phyloP scores from a whole-genome alignment of 1,140 invertebrate genomes.

The Drosophila kepulauana region DNA sequence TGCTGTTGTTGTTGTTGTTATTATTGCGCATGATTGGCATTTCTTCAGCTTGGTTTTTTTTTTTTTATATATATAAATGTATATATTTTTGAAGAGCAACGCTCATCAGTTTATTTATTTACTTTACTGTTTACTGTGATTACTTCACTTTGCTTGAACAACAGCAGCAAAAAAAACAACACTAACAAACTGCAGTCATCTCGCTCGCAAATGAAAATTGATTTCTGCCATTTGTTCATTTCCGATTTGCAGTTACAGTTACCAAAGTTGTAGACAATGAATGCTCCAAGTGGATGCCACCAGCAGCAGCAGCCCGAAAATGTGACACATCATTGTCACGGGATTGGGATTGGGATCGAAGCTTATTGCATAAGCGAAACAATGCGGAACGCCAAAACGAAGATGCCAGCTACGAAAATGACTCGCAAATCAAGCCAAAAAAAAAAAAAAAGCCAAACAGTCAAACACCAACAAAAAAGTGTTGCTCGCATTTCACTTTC shows the following conservation, averaged over 20 bases:
- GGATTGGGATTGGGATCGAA: slow-evolving; percentile 30
- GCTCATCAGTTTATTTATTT: slow-evolving; percentile 74
- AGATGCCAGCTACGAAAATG: slow-evolving; percentile 42
- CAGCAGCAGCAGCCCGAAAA: slow-evolving; percentile 24
- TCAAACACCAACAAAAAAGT: neutral
- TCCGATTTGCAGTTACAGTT: slow-evolving; percentile 62
- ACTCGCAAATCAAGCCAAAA: slow-evolving; percentile 54
- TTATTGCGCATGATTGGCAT: slow-evolving; percentile 81
- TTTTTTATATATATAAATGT: slow-evolving; percentile 18
- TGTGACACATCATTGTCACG: slow-evolving; percentile 60
- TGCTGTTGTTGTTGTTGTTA: slow-evolving; percentile 58
- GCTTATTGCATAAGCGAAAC: slow-evolving; percentile 53
- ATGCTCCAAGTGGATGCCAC: slow-evolving; percentile 21
- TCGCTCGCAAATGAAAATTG: slow-evolving; percentile 59
- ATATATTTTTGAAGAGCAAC: slow-evolving; percentile 9
- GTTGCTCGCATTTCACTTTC: slow-evolving; percentile 59
- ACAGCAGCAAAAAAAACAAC: slow-evolving; percentile 15
- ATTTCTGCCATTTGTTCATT: slow-evolving; percentile 65
- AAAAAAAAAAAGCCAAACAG: slow-evolving; percentile 32
- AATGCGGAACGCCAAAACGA: slow-evolving; percentile 41
- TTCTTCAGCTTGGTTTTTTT: slow-evolving; percentile 59
- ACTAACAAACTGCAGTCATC: slow-evolving; percentile 34
- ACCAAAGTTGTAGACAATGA: slow-evolving; percentile 29
- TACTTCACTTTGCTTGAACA: slow-evolving; percentile 63
- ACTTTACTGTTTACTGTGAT: slow-evolving; percentile 66